Percentiles rank a stretch among this genome's conserved stretches.
phyloP scores from a whole-genome alignment of 2,113 vertebrate genomes.

The Proteles cristata region DNA sequence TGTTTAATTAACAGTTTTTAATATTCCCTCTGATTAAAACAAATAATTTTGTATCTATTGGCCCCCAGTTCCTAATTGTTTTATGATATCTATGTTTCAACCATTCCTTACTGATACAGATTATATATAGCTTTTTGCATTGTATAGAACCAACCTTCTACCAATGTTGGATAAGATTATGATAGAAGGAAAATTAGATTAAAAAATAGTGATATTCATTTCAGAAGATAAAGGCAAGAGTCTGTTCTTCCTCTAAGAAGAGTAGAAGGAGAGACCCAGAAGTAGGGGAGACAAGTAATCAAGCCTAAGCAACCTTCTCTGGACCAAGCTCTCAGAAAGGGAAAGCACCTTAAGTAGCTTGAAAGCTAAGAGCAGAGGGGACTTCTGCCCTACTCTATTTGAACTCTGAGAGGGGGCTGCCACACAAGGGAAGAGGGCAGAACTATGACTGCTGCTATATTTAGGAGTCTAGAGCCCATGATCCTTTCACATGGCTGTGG shows the following conservation, averaged over 20 bases:
- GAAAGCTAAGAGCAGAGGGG: background rate
- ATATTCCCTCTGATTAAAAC: constrained; percentile 3
- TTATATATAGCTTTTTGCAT: background rate
- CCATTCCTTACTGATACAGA: background rate
- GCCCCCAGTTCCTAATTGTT: background rate
- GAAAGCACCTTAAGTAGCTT: background rate
- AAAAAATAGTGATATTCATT: background rate
- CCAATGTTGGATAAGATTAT: background rate
- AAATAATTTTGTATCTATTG: constrained; percentile 29
- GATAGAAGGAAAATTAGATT: background rate
- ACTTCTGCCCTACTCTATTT: background rate
- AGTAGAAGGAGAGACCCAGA: background rate
- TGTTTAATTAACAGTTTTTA: background rate
- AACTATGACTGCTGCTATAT: background rate
- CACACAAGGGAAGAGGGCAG: background rate
- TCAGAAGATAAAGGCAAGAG: background rate
- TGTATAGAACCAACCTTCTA: background rate
- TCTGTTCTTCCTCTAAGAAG: background rate
- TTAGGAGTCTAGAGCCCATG: background rate
- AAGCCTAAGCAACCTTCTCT: background rate
- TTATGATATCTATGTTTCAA: background rate
- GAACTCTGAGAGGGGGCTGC: background rate
- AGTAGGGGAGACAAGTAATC: background rate
- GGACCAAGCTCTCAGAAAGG: background rate
- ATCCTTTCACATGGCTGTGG: background rate